phyloP scores from a whole-genome alignment of 2,113 vertebrate species.

The Sceloporus undulatus region DNA sequence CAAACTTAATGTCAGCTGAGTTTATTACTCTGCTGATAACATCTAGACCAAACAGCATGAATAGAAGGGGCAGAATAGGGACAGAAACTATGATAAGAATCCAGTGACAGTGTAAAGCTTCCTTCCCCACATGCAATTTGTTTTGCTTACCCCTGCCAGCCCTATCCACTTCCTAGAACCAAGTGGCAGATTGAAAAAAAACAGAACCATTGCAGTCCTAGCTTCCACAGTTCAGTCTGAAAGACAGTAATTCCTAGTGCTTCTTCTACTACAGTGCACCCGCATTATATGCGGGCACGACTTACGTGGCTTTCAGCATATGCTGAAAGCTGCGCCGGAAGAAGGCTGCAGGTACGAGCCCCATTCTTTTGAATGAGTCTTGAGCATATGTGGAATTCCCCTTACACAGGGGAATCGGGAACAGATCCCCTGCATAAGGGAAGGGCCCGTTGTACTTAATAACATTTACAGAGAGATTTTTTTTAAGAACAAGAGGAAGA shows the following conservation, averaged over 20 bases:
- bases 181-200: neutral
- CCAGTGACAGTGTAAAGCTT: no score
- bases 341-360: no score
- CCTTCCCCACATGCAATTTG: neutral
- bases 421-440: no score
- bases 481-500: neutral
- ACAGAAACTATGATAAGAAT: no score
- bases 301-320: no score
- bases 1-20: neutral
- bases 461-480: neutral
- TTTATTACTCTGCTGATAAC: neutral
- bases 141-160: neutral
- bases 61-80: no score
- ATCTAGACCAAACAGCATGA: neutral
- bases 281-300: no score
- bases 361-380: no score
- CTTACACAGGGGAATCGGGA: no score
- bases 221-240: neutral
- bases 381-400: no score
- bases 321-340: no score
- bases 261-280: no score
- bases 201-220: neutral
- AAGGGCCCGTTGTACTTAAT: neutral
- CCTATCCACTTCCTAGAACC: neutral
- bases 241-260: neutral